These are phyloP conservation scores for Erebia ligea DNA, from an alignment of 2,888 invertebrate genomes.

Conservation along the genomic window DNA sequence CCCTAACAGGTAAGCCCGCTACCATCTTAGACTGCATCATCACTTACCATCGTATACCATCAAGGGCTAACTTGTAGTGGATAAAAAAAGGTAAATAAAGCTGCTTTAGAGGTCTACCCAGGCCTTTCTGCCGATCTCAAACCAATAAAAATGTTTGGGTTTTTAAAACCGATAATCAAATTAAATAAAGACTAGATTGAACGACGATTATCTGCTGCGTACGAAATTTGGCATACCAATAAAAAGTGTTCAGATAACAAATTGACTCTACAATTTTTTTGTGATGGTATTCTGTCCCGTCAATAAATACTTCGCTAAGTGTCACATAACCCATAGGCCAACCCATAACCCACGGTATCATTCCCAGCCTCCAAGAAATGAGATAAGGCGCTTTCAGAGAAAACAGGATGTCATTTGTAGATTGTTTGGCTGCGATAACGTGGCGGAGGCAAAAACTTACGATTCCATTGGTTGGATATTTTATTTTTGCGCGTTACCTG, in stretches of 20 bases:
- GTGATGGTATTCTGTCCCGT: conserved; percentile 19
- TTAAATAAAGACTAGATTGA: too few relatives aligned
- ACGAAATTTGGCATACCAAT: not conserved
- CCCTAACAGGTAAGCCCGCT: too few relatives aligned
- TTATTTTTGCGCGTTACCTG: conserved; percentile 20
- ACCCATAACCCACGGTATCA: conserved; percentile 25
- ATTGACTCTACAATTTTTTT: conserved; percentile 20
- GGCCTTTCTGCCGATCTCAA: too few relatives aligned
- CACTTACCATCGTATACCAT: too few relatives aligned
- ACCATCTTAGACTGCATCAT: too few relatives aligned
- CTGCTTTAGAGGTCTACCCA: too few relatives aligned
- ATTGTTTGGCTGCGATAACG: conserved; percentile 33
- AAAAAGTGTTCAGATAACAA: not conserved
- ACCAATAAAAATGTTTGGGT: too few relatives aligned
- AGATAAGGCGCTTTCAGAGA: conserved; percentile 36
- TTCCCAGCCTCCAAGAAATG: conserved; percentile 24
- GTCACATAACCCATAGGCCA: conserved; percentile 20
- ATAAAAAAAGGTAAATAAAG: too few relatives aligned
- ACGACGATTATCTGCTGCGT: not conserved
- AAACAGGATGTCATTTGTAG: conserved; percentile 36
- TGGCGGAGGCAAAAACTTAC: conserved; percentile 22
- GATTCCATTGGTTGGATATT: conserved; percentile 5
- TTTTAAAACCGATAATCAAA: too few relatives aligned
- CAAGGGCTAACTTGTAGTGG: too few relatives aligned
- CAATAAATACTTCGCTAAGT: conserved; percentile 18